phyloP scores from a whole-genome alignment of 2,888 invertebrate genomes.

The Drosophila peninsularis region DNA sequence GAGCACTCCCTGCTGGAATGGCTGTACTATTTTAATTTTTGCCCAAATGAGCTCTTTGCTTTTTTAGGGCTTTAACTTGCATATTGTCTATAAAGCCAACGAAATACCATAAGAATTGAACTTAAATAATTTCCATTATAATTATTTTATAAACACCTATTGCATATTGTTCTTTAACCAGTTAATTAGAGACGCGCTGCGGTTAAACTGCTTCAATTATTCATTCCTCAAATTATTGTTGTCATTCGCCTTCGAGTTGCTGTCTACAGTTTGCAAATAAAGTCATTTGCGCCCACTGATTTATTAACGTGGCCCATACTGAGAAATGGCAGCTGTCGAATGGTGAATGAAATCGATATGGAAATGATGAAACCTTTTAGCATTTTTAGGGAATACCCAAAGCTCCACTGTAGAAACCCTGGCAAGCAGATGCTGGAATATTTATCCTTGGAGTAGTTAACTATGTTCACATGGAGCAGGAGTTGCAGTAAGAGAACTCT shows the following conservation, averaged over 20 bases:
- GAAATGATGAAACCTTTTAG: not conserved
- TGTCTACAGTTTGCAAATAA: slow-evolving; percentile 21
- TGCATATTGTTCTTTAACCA: not conserved
- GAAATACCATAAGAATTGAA: not conserved
- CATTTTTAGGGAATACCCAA: too few species aligned
- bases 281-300: slow-evolving; percentile 20
- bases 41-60: too few species aligned
- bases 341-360: not conserved
- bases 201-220: slow-evolving; percentile 31
- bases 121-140: not conserved
- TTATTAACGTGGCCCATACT: slow-evolving; percentile 14
- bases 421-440: not conserved
- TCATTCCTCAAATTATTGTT: slow-evolving; percentile 27
- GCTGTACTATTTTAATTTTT: too few species aligned
- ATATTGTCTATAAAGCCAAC: not conserved
- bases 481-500: not conserved
- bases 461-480: not conserved
- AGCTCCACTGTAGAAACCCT: too few species aligned
- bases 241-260: slow-evolving; percentile 2
- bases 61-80: too few species aligned
- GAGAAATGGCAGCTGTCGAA: slow-evolving; percentile 28
- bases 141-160: not conserved
- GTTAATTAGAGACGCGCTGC: not conserved
- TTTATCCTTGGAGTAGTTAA: not conserved
- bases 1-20: too few species aligned